Conservation (phyloP, 1,140 invertebrate species). For the Vanessa atalanta region DNA sequence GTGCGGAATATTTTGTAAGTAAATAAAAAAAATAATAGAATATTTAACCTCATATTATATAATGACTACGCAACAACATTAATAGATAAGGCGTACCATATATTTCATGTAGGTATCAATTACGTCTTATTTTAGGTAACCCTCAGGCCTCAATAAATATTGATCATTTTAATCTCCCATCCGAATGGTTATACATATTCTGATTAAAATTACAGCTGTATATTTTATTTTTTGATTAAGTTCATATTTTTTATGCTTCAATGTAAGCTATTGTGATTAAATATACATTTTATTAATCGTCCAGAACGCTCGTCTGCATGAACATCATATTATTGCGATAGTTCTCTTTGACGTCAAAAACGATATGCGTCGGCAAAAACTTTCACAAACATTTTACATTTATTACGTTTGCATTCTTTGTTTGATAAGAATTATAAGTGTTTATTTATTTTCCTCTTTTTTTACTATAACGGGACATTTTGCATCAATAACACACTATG, state of each 20-base stretch:
- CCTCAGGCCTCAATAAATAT: too few species aligned
- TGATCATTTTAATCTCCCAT: too few species aligned
- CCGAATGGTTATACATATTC: too few species aligned
- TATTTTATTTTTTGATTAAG: too few species aligned
- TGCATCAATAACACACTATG: too few species aligned
- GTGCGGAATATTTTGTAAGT: conserved; percentile 76
- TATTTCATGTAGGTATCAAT: too few species aligned
- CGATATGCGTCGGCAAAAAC: conserved; percentile 28
- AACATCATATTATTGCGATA: conserved; percentile 12
- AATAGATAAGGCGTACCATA: neutral
- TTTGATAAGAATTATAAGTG: conserved; percentile 15
- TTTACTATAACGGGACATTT: neutral
- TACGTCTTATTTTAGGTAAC: too few species aligned
- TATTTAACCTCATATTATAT: neutral
- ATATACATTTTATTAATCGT: neutral
- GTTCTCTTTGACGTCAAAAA: conserved; percentile 36
- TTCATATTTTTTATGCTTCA: too few species aligned
- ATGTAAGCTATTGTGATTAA: too few species aligned
- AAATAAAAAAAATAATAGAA: neutral
- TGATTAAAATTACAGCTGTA: too few species aligned
- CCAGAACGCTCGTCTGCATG: neutral
- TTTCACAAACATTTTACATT: conserved; percentile 13
- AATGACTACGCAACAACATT: neutral
- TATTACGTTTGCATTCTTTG: conserved; percentile 15
- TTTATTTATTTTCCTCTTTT: neutral